phyloP scores from a whole-genome alignment of 2,113 vertebrate species.

The Leptobrachium leishanense region DNA sequence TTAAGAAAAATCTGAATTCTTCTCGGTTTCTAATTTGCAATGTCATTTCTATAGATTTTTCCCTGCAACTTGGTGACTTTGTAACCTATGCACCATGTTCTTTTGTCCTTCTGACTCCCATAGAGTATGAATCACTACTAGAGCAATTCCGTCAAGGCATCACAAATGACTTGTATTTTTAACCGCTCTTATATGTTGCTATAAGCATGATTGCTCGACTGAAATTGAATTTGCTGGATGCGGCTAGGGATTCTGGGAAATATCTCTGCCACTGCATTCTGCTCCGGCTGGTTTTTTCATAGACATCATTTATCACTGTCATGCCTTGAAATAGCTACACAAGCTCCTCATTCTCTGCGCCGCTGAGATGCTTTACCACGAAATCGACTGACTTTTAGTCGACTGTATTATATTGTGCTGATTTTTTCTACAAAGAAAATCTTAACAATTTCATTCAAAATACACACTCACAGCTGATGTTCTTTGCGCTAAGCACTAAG shows the following conservation, averaged over 20 bases:
- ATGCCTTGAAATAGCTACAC: constrained; percentile 48
- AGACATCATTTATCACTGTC: constrained; percentile 60
- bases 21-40: too few relatives aligned
- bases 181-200: too few relatives aligned
- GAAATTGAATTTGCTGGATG: constrained; percentile 55
- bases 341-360: constrained; percentile 30
- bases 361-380: constrained; percentile 48
- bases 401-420: background rate
- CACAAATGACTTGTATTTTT: background rate
- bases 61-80: too few relatives aligned
- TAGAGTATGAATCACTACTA: background rate
- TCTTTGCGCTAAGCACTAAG: too few relatives aligned
- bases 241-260: constrained; percentile 53
- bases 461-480: too few relatives aligned
- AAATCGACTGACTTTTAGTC: constrained; percentile 21
- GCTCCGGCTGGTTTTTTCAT: constrained; percentile 48
- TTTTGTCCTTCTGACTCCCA: background rate
- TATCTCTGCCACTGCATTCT: constrained; percentile 43
- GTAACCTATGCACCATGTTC: background rate
- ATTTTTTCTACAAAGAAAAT: background rate
- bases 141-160: background rate
- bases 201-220: constrained; percentile 30
- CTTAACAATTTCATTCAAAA: too few relatives aligned
- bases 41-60: too few relatives aligned
- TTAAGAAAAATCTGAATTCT: too few relatives aligned